These are phyloP conservation scores for Stenodema calcarata DNA, from an alignment of 2,888 invertebrate genomes.

Conservation along the genomic window DNA sequence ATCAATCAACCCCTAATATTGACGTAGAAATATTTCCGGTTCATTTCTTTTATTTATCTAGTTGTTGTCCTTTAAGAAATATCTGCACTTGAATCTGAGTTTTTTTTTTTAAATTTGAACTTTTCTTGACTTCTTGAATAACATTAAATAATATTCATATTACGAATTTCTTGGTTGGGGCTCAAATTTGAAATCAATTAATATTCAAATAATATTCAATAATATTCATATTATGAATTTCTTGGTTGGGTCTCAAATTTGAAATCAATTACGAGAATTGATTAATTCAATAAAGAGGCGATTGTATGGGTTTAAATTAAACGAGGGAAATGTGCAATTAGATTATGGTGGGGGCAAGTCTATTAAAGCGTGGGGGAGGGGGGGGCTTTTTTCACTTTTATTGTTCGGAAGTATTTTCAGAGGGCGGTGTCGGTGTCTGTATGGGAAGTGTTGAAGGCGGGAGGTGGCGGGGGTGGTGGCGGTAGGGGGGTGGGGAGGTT, in stretches of 20 bases:
- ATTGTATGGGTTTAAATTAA: neutral
- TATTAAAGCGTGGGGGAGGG: no score
- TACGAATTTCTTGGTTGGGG: neutral
- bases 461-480: neutral
- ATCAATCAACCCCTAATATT: no score
- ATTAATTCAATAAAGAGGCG: neutral
- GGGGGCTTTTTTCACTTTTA: neutral
- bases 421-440: no score
- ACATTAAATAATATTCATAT: neutral
- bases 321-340: neutral
- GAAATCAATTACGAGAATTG: neutral
- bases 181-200: neutral
- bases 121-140: neutral
- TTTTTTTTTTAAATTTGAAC: neutral
- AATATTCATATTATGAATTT: neutral
- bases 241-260: neutral
- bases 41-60: no score
- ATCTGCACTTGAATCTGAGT: no score
- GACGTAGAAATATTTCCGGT: no score
- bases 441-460: neutral
- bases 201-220: neutral
- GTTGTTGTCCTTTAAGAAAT: no score
- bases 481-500: neutral
- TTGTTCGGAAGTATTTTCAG: neutral
- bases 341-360: neutral